A percentile compares a stretch with the other conserved stretches of the same genome.
phyloP scores from a whole-genome alignment of 23 tunicate species.

The Botrylloides violaceus region DNA sequence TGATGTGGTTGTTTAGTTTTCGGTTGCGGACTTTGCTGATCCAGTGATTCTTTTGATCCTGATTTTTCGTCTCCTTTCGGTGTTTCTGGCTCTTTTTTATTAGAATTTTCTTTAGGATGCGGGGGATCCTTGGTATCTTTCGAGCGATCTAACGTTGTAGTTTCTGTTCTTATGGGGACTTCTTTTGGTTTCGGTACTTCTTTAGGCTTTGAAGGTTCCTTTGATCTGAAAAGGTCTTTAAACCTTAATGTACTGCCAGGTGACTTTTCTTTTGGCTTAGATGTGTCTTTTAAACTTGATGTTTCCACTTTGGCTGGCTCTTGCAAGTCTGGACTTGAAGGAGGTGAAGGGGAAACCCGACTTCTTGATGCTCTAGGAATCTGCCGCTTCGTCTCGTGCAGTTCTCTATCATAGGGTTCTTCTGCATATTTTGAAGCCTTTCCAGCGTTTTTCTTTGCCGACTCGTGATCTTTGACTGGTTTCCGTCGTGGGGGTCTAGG shows the following conservation, averaged over 20 bases:
- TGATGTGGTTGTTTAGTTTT: not conserved
- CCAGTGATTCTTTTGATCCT: not conserved
- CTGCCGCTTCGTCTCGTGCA: not conserved
- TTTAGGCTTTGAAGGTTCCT: not conserved
- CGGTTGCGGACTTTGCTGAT: too few species aligned
- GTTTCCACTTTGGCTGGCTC: not conserved
- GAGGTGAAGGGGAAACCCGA: not conserved
- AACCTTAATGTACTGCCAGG: not conserved
- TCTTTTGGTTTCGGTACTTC: not conserved
- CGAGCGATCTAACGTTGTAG: too few species aligned
- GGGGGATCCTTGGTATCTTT: not conserved
- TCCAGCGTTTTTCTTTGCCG: not conserved
- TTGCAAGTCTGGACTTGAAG: not conserved
- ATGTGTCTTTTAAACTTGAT: not conserved
- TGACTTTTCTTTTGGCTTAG: not conserved
- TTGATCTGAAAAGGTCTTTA: not conserved
- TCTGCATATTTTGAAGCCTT: not conserved
- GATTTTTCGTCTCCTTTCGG: too few species aligned
- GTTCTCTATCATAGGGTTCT: not conserved
- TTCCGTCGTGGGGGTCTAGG: not conserved
- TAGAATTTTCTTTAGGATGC: not conserved
- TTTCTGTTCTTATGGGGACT: not conserved
- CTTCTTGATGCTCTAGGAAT: not conserved
- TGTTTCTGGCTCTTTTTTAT: not conserved
- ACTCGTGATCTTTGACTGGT: not conserved